Evolutionary conservation across 2,113 vertebrate genomes (phyloP).

Genomic region (Columba janthina): DNA sequence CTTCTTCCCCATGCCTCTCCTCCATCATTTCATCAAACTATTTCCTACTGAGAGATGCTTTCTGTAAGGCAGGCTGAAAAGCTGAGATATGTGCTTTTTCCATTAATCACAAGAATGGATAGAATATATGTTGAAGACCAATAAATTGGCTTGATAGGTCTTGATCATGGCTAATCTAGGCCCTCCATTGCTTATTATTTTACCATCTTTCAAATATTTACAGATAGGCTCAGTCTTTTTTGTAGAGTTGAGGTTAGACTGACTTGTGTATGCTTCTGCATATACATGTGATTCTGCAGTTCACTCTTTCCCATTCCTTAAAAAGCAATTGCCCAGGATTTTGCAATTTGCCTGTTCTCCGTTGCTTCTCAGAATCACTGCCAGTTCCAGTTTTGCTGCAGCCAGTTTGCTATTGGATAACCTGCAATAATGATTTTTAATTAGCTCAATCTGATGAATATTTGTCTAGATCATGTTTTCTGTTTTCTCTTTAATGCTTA

Average conservation of each 20-base stretch:
- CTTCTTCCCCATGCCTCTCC: fast-evolving
- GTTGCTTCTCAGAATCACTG: background rate
- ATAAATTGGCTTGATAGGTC: background rate
- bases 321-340: background rate
- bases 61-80: background rate
- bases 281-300: too few relatives aligned
- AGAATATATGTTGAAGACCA: background rate
- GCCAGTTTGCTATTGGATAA: background rate
- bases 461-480: background rate
- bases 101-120: background rate
- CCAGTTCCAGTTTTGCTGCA: background rate
- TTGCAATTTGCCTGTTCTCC: background rate
- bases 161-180: background rate
- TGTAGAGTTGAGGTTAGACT: background rate
- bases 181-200: background rate
- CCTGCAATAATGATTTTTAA: background rate
- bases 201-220: background rate
- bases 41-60: background rate
- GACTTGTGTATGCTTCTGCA: background rate
- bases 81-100: background rate
- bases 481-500: background rate
- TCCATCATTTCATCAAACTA: background rate
- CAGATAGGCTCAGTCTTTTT: background rate
- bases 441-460: background rate
- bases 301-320: background rate